Base-by-base conservation (phyloP, 1,140 invertebrate genomes). In the silkworm (Bombyx mori) region DNA sequence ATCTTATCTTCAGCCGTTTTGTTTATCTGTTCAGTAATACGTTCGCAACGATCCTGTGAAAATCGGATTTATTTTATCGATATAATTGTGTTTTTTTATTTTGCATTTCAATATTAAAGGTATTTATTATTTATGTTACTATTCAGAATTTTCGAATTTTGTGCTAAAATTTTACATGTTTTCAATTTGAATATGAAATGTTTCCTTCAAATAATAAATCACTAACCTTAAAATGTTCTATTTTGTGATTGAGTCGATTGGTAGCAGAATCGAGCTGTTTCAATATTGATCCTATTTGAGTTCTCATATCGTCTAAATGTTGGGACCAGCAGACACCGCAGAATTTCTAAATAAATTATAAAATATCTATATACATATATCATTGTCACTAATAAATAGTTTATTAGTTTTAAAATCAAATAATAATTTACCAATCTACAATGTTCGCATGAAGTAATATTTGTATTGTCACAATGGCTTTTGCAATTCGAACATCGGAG, bases 321-420 rank as follows among this genome's bases (percentile, higher is more conserved):
- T 84, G 79, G 5, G 80, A 79, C 88, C 89, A 90, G 65, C 91
- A 92, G 9, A 90, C 74, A 45, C 73, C 71, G 67, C 90, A 91
- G 66, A 90, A 91, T 60, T 86, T 88, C 89, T 91, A 65, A 35
- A 5, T 48, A 65, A 67, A 61, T 45, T 51, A 42, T 26, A 51
- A 35, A 35, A 35, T 10, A 47, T 12, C 46, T 0, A 47, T 12
- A 47, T n/a, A 51, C 7, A 42, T 54, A 12, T 49, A 7, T n/a
- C 6, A 18, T 2, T 49, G n/a, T 49, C 8, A 18, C 7, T 49
- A 12, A 49, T 49, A 49, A 8, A 49, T 47, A 47, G 45, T 47
- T 9, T 12, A 47, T 47, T 9, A 9, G n/a, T 9, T 10, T 18
- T 50, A 26, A n/a, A 12, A 8, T 0, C 8, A 50, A 50, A 48